Evolutionary conservation across 2,797 vertebrate genomes (phyloP), one percentile per base, ranked within the genome.

Genomic region (Eutrigla gurnardus): DNA sequence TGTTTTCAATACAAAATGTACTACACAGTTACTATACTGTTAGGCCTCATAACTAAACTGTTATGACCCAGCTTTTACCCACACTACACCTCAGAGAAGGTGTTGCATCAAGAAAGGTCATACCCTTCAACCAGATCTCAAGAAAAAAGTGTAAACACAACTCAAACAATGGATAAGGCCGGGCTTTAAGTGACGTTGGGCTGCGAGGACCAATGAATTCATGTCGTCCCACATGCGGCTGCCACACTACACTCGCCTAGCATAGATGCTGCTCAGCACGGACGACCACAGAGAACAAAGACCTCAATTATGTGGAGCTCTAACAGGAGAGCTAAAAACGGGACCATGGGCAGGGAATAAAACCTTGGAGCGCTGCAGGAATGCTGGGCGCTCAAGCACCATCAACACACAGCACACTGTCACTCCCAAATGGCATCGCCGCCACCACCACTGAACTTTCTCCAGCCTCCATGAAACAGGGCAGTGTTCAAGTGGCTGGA

Each of bases 291-390:
- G 77, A 73, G 78, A 92, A 94, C 92, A 94, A 94, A 92, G 92
- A 88, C 90, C 84, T 91, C 88, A 92, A 91, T 94, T 92, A 95
- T 93, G 87, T 77, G 74, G 68, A 40, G 60, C 82, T 81, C 90
- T 45, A 88, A 90, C 89, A 88, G 86, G 82, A 89, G 87, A 86
- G 88, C 91, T 91, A 93, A 93, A 94, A 93, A 93, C 80, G 54
- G 89, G 86, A 87, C 73, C 79, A 80, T 52, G 81, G 85, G 84
- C 76, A 78, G 82, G 80, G 91, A 91, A 86, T 88, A 87, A 91
- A 92, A 90, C 85, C 80, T 85, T 78, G 91, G 82, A 84, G 85
- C 73, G 33, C 79, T 82, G 86, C 63, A 88, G 90, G 93, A 94
- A 94, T 93, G 84, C 86, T 7, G 84, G 89, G 88, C 85, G 87